Percentiles rank a stretch among this genome's conserved stretches.
These are phyloP conservation scores for Scomber colias DNA, from an alignment of 2,113 vertebrate genomes.

Conservation along the genomic window DNA sequence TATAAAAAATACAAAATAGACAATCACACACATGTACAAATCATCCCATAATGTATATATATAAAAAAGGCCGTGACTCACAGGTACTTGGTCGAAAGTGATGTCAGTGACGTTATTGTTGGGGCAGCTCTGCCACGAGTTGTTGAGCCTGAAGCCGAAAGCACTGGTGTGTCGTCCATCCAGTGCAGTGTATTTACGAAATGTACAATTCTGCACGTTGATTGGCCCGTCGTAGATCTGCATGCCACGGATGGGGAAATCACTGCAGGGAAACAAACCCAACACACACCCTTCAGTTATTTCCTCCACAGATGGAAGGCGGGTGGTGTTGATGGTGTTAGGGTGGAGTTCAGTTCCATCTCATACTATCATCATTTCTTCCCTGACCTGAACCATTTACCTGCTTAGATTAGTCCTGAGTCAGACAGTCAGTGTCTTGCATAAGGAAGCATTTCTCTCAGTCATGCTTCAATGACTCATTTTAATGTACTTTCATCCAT, in stretches of 20 bases:
- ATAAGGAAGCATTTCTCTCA: too few species aligned
- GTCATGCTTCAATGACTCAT: too few species aligned
- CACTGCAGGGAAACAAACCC: constrained; percentile 78
- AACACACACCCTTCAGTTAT: constrained; percentile 9
- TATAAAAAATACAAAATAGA: too few species aligned
- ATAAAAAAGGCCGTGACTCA: constrained; percentile 78
- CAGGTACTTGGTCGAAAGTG: constrained; percentile 92
- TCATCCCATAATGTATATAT: neutral
- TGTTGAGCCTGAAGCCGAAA: constrained; percentile 97
- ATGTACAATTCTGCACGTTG: constrained; percentile 95
- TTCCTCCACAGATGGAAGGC: too few species aligned
- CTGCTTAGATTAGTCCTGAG: too few species aligned
- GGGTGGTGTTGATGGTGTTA: too few species aligned
- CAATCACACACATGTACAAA: neutral
- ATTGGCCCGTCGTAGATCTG: constrained; percentile 97
- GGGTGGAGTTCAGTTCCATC: too few species aligned
- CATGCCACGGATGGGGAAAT: constrained; percentile 95
- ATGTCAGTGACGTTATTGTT: constrained; percentile 93
- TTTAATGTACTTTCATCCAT: too few species aligned
- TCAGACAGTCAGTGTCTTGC: too few species aligned
- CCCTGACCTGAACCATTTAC: too few species aligned
- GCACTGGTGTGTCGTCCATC: constrained; percentile 95
- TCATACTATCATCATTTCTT: too few species aligned
- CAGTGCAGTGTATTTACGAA: constrained; percentile 92
- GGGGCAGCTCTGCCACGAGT: constrained; percentile 98